These are phyloP conservation scores for Trissoscelio sp. DNA, from an alignment of 2,888 invertebrate genomes.

Conservation along the genomic window DNA sequence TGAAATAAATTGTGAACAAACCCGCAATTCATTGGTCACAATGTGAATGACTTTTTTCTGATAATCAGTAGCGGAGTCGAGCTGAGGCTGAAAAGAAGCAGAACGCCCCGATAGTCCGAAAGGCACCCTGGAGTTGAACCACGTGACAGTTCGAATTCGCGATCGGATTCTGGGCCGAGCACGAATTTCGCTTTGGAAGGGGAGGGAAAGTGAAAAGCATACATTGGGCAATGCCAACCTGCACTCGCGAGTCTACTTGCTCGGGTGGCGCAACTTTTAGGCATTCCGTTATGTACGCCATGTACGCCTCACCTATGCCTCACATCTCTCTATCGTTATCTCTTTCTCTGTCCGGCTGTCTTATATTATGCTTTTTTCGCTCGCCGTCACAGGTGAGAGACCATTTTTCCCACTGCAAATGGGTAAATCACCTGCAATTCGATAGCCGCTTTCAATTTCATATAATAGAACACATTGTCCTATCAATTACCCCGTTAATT, in stretches of 20 bases:
- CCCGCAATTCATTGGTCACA: too few species aligned
- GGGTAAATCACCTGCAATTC: slow-evolving; percentile 14
- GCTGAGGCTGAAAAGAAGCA: slow-evolving; percentile 12
- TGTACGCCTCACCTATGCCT: slow-evolving; percentile 67
- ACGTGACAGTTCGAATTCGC: slow-evolving; percentile 57
- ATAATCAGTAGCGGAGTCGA: not conserved
- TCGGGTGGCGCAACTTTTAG: slow-evolving; percentile 81
- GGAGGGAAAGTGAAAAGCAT: slow-evolving; percentile 80
- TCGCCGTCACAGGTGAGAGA: slow-evolving; percentile 33
- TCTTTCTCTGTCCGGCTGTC: slow-evolving; percentile 31
- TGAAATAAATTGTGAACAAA: too few species aligned
- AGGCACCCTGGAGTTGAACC: slow-evolving; percentile 52
- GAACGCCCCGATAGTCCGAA: not conserved
- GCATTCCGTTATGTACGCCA: slow-evolving; percentile 77
- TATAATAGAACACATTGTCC: slow-evolving; percentile 15
- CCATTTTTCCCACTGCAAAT: slow-evolving; percentile 42
- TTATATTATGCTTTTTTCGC: slow-evolving; percentile 22
- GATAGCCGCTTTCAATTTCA: slow-evolving; percentile 33
- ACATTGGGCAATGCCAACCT: slow-evolving; percentile 78
- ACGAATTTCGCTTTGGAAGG: slow-evolving; percentile 74
- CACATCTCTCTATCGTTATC: slow-evolving; percentile 45
- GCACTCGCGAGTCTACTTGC: slow-evolving; percentile 74
- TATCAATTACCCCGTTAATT: slow-evolving; percentile 12
- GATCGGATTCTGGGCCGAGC: slow-evolving; percentile 73
- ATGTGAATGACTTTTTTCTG: too few species aligned